phyloP scores from a whole-genome alignment of 2,797 vertebrate genomes.

The Sebastes jordani region DNA sequence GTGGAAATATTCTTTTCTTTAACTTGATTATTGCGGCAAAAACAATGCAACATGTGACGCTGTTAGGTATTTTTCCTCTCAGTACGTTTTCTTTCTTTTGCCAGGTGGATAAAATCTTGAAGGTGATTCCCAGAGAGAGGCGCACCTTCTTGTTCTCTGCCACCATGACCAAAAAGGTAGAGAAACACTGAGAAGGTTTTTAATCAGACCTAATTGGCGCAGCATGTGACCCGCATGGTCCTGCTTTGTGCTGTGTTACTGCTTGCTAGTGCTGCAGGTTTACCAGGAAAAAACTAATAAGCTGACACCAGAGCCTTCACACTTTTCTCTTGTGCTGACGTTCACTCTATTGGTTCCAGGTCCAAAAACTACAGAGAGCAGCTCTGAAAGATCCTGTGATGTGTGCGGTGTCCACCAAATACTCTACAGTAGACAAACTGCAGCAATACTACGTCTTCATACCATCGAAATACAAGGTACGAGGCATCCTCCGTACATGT shows the following conservation, averaged over 20 bases:
- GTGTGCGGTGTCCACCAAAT: conserved; percentile 95
- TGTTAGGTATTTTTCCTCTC: background rate
- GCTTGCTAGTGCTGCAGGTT: background rate
- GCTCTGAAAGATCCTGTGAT: conserved; percentile 96
- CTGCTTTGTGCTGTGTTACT: background rate
- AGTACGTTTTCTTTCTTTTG: background rate
- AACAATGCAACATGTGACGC: background rate
- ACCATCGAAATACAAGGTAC: conserved; percentile 97
- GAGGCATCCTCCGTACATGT: background rate
- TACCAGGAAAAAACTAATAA: background rate
- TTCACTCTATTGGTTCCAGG: conserved; percentile 75
- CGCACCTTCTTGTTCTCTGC: conserved; percentile 96
- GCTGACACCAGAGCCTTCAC: background rate
- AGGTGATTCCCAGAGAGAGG: conserved; percentile 95
- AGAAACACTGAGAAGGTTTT: too few relatives aligned
- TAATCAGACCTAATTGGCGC: fast-evolving
- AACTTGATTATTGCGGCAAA: background rate
- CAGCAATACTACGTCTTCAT: conserved; percentile 98
- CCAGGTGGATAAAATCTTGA: conserved; percentile 97
- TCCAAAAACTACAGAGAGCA: conserved; percentile 96
- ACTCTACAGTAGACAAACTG: conserved; percentile 96
- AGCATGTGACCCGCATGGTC: background rate
- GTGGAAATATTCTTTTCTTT: background rate
- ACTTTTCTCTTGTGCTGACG: background rate
- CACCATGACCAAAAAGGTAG: conserved; percentile 99